These are phyloP conservation scores for Zosterops lateralis DNA, from an alignment of 2,113 vertebrate species.

Conservation along the genomic window DNA sequence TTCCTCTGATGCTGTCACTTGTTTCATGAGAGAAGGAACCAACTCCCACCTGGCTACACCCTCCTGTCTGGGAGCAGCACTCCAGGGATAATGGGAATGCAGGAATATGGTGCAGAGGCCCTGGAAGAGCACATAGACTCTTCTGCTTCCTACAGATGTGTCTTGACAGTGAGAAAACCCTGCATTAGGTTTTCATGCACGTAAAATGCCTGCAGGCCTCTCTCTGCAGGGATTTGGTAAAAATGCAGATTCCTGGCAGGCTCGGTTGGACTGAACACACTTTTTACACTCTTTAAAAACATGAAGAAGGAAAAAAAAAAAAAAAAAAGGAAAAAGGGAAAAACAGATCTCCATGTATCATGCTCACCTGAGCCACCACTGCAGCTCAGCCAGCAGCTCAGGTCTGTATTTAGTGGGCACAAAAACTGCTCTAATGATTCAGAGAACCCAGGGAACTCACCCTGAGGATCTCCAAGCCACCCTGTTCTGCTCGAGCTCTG, in stretches of 20 bases:
- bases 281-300: not conserved
- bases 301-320: fast-evolving
- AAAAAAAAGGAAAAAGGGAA: fast-evolving
- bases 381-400: not conserved
- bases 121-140: not conserved
- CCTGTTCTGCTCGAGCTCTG: fast-evolving
- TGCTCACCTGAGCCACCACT: fast-evolving
- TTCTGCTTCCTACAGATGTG: not conserved
- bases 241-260: not conserved
- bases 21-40: not conserved
- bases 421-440: not conserved
- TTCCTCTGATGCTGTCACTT: not conserved
- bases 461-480: fast-evolving
- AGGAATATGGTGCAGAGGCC: not conserved
- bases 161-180: not conserved
- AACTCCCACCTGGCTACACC: not conserved
- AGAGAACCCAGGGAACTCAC: not conserved
- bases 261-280: not conserved
- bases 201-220: not conserved
- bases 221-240: not conserved
- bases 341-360: not conserved
- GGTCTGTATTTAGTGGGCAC: not conserved
- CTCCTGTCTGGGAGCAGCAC: not conserved
- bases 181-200: not conserved
- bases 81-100: not conserved